These are phyloP conservation scores for Tauraco erythrolophus DNA, from an alignment of 2,113 vertebrate genomes.

Conservation along the genomic window DNA sequence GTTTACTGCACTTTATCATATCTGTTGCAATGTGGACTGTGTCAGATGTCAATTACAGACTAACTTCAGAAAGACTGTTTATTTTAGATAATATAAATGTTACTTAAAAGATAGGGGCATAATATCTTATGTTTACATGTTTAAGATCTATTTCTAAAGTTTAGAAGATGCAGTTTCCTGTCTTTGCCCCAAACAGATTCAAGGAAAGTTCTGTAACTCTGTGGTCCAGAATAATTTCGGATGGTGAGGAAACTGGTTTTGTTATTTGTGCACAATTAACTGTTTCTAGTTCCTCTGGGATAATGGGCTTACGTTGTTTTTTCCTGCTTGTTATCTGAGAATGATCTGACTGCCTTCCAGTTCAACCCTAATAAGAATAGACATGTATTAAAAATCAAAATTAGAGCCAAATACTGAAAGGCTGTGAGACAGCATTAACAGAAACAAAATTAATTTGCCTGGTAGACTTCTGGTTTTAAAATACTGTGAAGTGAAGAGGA, in stretches of 20 bases:
- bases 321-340: not conserved
- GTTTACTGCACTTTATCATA: constrained; percentile 69
- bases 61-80: constrained; percentile 66
- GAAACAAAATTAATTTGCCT: not conserved
- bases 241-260: not conserved
- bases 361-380: not conserved
- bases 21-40: constrained; percentile 65
- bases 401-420: not conserved
- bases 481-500: not conserved
- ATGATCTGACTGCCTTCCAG: not conserved
- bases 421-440: not conserved
- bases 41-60: constrained; percentile 73
- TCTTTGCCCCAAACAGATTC: constrained; percentile 38
- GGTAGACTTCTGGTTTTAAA: not conserved
- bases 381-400: not conserved
- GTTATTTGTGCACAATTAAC: constrained; percentile 7
- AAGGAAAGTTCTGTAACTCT: constrained; percentile 33
- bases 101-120: constrained; percentile 61
- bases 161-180: constrained; percentile 73
- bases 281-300: constrained; percentile 9
- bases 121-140: constrained; percentile 69
- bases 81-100: constrained; percentile 79
- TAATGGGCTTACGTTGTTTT: not conserved
- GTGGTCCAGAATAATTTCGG: not conserved
- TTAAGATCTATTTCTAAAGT: constrained; percentile 68